Percentiles rank a stretch among this genome's conserved stretches.
These are phyloP conservation scores for Sarcophaga bullata DNA, from an alignment of 1,140 invertebrate species.

Conservation along the genomic window DNA sequence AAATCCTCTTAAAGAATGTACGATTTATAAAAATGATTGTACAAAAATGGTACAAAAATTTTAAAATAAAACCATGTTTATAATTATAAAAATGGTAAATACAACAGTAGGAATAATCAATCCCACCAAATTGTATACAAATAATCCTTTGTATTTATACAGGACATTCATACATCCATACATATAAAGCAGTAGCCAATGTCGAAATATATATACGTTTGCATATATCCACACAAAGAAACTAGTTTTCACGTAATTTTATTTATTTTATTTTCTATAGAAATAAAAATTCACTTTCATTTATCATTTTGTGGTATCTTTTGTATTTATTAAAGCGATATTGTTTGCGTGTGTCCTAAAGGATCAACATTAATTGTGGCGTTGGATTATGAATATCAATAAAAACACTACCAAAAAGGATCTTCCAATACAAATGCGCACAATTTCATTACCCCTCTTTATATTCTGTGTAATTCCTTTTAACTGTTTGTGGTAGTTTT, in stretches of 20 bases:
- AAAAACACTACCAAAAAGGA: slow-evolving; percentile 30
- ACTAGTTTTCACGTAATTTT: neutral
- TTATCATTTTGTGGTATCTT: slow-evolving; percentile 3
- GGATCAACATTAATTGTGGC: slow-evolving; percentile 36
- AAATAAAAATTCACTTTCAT: neutral
- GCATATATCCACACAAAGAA: neutral
- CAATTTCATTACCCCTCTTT: slow-evolving; percentile 22
- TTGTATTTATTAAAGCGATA: neutral
- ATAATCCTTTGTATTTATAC: neutral
- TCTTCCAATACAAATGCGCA: slow-evolving; percentile 17
- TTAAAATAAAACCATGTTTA: no score
- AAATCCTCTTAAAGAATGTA: no score
- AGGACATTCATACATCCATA: neutral
- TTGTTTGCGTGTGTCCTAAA: slow-evolving; percentile 27
- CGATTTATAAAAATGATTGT: no score
- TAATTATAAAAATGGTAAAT: no score
- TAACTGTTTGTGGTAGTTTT: slow-evolving; percentile 25
- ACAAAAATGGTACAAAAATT: no score
- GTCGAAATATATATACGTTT: neutral
- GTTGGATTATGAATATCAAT: slow-evolving; percentile 37
- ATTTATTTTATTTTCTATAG: neutral
- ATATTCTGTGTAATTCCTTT: neutral
- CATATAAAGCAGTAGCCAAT: neutral
- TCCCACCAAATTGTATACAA: neutral
- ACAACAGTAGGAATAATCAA: no score